Evolutionary conservation across 2,113 vertebrate genomes (phyloP).

Genomic region (Macquaria ambigua): DNA sequence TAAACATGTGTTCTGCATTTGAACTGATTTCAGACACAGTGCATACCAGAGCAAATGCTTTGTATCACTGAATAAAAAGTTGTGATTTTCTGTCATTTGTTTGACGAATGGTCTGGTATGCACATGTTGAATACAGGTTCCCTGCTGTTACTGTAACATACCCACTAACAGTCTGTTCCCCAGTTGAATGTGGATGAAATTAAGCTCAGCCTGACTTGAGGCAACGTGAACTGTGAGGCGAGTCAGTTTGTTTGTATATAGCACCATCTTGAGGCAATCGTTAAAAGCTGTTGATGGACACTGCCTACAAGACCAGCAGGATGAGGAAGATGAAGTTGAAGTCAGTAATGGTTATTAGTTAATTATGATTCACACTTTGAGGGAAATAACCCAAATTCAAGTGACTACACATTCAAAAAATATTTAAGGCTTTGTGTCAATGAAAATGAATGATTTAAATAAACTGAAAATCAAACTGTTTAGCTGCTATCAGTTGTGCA

Average conservation of each 20-base stretch:
- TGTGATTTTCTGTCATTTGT: neutral
- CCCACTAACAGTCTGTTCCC: neutral
- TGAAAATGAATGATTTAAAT: too few relatives aligned
- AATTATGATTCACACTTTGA: neutral
- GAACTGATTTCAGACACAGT: neutral
- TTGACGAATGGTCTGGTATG: neutral
- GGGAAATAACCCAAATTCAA: neutral
- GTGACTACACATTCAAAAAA: neutral
- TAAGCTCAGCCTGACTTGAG: neutral
- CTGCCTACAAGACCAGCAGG: neutral
- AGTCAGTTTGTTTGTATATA: conserved; percentile 45
- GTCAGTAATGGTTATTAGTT: neutral
- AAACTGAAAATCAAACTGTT: too few relatives aligned
- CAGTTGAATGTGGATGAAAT: neutral
- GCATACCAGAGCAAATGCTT: neutral
- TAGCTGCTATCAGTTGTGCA: too few relatives aligned
- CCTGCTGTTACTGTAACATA: neutral
- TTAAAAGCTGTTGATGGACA: neutral
- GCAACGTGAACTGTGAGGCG: neutral
- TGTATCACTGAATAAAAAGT: neutral
- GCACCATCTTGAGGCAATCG: conserved; percentile 63
- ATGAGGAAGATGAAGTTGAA: neutral
- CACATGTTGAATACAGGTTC: neutral
- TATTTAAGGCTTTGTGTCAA: too few relatives aligned
- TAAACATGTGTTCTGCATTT: neutral